A percentile compares a stretch with the other conserved stretches of the same genome.
Conservation (phyloP, 2,888 invertebrate species). For the Hemaris fuciformis region DNA sequence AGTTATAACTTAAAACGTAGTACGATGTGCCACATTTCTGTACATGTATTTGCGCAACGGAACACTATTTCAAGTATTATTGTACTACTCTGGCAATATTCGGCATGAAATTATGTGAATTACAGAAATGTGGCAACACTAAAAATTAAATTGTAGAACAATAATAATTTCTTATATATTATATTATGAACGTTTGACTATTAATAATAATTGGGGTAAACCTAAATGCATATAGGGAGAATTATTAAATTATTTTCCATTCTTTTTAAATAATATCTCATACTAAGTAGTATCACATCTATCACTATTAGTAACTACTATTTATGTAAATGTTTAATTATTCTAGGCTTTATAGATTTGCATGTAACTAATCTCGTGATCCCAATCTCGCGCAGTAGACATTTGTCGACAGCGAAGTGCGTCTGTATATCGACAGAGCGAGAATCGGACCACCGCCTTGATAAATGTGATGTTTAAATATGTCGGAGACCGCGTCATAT, state of each 20-base stretch:
- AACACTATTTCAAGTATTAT: slow-evolving; percentile 18
- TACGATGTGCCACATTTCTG: slow-evolving; percentile 41
- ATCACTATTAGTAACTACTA: slow-evolving; percentile 47
- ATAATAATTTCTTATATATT: slow-evolving; percentile 37
- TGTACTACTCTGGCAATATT: slow-evolving; percentile 50
- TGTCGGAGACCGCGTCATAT: slow-evolving; percentile 21
- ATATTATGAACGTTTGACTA: slow-evolving; percentile 54
- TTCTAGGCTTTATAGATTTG: slow-evolving; percentile 24
- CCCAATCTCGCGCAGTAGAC: neutral
- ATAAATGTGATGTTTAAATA: slow-evolving; percentile 30
- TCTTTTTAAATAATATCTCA: slow-evolving; percentile 51
- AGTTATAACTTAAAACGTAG: slow-evolving; percentile 11
- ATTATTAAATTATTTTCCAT: slow-evolving; percentile 56
- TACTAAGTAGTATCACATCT: slow-evolving; percentile 70
- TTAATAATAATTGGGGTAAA: slow-evolving; percentile 40
- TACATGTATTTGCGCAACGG: slow-evolving; percentile 31
- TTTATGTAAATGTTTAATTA: slow-evolving; percentile 34
- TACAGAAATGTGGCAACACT: slow-evolving; percentile 58
- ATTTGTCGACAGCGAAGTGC: neutral
- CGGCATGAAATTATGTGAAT: slow-evolving; percentile 37
- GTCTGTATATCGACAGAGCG: neutral
- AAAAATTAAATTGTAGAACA: slow-evolving; percentile 41
- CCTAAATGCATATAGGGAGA: slow-evolving; percentile 64
- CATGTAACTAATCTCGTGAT: slow-evolving; percentile 14
- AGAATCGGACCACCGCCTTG: slow-evolving; percentile 2